These are phyloP conservation scores for Serranus cabrilla DNA, from an alignment of 2,797 vertebrate species.

Conservation along the genomic window DNA sequence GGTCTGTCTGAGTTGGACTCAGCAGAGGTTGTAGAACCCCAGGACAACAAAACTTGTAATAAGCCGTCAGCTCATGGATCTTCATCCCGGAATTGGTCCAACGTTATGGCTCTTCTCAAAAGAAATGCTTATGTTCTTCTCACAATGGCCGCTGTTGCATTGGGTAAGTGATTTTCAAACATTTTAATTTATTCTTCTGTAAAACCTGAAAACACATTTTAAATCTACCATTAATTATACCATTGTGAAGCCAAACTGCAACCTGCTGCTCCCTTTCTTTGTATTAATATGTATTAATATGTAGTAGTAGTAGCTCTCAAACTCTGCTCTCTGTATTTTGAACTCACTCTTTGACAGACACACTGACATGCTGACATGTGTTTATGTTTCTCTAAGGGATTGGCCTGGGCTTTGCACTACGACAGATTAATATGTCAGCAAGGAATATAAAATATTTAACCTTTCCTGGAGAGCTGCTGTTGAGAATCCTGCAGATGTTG, in stretches of 20 bases:
- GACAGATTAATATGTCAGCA: constrained; percentile 31
- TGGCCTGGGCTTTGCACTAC: constrained; percentile 48
- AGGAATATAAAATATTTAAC: constrained; percentile 86
- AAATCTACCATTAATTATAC: no score
- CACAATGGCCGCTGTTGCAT: constrained; percentile 83
- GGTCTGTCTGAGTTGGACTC: not conserved
- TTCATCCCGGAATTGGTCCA: constrained; percentile 65
- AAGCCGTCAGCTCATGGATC: constrained; percentile 32
- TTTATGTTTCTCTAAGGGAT: constrained; percentile 37
- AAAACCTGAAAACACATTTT: not conserved
- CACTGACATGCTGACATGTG: not conserved
- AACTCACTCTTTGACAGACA: not conserved
- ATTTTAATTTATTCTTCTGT: not conserved
- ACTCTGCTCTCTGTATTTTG: not conserved
- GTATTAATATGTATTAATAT: not conserved
- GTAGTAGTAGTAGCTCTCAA: not conserved
- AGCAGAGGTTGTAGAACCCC: not conserved
- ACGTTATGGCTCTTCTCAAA: constrained; percentile 76
- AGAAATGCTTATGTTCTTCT: constrained; percentile 87
- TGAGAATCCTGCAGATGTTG: constrained; percentile 91
- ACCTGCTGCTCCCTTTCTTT: not conserved
- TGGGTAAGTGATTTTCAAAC: constrained; percentile 72
- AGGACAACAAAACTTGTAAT: constrained; percentile 5
- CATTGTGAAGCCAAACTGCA: not conserved
- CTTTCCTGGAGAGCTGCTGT: constrained; percentile 90